Evolutionary conservation across 2,797 vertebrate species (phyloP).

Genomic region (Lemur catta): DNA sequence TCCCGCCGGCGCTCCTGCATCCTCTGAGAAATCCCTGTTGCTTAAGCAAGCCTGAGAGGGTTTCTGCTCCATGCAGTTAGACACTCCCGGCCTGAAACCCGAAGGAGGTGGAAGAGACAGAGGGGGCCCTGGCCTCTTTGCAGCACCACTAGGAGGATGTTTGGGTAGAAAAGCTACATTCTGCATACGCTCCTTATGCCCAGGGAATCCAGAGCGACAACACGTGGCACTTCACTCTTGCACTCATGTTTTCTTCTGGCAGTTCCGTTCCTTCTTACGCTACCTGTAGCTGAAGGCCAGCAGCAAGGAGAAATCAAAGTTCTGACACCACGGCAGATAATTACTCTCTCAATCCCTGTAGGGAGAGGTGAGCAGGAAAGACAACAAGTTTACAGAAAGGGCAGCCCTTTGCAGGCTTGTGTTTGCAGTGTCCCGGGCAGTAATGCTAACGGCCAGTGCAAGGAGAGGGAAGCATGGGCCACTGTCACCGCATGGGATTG

Average conservation of each 20-base stretch:
- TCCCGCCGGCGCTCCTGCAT: background rate
- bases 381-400: background rate
- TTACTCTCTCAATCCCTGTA: background rate
- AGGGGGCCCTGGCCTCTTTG: background rate
- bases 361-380: background rate
- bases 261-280: background rate
- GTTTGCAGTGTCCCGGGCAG: rapidly evolving
- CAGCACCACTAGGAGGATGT: background rate
- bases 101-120: background rate
- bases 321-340: background rate
- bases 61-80: background rate
- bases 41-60: background rate
- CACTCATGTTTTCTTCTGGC: background rate
- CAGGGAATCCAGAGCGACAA: background rate
- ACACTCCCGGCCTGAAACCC: background rate
- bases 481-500: background rate
- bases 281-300: background rate
- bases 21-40: background rate
- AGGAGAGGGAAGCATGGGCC: background rate
- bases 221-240: background rate
- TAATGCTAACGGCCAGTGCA: background rate
- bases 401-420: background rate
- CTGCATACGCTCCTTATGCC: no score
- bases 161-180: background rate
- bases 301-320: background rate